Conservation (phyloP, 2,888 invertebrate species). For the Synergus gifuensis region DNA sequence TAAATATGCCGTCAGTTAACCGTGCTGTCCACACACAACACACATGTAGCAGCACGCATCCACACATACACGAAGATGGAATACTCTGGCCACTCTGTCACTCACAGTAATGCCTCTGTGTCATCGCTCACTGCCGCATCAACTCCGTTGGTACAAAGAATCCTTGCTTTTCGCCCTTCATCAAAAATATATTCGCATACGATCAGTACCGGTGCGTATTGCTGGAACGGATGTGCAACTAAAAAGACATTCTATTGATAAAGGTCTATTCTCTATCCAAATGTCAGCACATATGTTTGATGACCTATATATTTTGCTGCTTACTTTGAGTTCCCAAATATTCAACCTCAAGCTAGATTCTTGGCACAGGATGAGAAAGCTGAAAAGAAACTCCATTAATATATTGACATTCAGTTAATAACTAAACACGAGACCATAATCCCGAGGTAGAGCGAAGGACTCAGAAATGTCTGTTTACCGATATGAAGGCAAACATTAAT, state of each 20-base stretch:
- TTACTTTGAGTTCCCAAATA: too few species aligned
- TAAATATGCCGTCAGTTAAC: conserved; percentile 76
- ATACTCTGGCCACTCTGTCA: conserved; percentile 67
- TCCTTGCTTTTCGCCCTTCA: conserved; percentile 56
- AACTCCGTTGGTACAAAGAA: conserved; percentile 62
- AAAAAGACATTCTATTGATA: neutral
- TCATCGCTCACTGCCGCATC: conserved; percentile 65
- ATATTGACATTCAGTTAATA: conserved; percentile 75
- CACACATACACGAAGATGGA: conserved; percentile 59
- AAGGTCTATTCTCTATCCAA: neutral
- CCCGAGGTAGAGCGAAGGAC: conserved; percentile 48
- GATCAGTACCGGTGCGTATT: neutral
- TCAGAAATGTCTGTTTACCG: conserved; percentile 73
- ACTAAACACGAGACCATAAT: conserved; percentile 65
- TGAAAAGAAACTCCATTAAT: conserved; percentile 66
- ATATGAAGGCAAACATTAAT: conserved; percentile 77
- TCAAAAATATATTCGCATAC: conserved; percentile 48
- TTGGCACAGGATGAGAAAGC: conserved; percentile 60
- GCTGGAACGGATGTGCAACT: neutral
- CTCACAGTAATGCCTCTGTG: conserved; percentile 70
- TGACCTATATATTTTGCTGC: too few species aligned
- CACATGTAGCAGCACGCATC: conserved; percentile 51
- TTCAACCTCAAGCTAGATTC: neutral
- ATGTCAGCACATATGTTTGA: too few species aligned
- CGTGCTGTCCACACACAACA: conserved; percentile 63